phyloP scores from a whole-genome alignment of 2,797 vertebrate species.

The Crocodylus rhombifer region DNA sequence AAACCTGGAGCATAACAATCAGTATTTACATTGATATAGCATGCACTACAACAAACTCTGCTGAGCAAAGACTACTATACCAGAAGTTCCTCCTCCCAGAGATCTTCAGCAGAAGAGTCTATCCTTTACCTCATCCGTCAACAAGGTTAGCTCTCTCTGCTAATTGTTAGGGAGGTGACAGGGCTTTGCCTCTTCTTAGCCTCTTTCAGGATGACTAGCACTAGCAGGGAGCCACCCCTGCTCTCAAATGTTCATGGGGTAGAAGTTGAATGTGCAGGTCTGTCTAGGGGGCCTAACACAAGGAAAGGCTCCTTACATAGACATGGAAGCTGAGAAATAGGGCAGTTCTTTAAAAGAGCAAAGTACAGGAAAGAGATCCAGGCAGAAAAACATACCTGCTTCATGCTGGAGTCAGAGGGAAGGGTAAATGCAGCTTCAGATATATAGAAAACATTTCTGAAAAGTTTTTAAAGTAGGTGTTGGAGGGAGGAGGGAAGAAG shows the following conservation, averaged over 20 bases:
- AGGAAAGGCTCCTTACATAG: not conserved
- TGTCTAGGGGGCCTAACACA: not conserved
- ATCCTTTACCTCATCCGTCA: too few relatives aligned
- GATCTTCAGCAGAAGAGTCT: not conserved
- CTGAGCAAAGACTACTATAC: not conserved
- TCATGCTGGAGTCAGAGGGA: not conserved
- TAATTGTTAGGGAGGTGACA: not conserved
- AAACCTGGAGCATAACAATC: conserved; percentile 18
- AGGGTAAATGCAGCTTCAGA: not conserved
- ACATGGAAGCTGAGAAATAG: not conserved
- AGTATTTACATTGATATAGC: not conserved
- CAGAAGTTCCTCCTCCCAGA: not conserved
- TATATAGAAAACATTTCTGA: not conserved
- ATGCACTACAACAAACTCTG: not conserved
- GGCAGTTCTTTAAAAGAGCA: not conserved
- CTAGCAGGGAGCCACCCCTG: not conserved
- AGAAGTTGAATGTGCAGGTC: not conserved
- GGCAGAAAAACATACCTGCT: not conserved
- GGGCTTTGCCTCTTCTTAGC: not conserved
- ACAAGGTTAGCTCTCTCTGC: not conserved
- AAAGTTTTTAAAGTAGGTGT: not conserved
- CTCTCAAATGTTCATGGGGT: not conserved
- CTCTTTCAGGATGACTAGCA: not conserved
- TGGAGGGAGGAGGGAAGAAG: not conserved
- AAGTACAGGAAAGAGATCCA: fast-evolving